Percentiles rank a stretch among this genome's conserved stretches.
Evolutionary conservation across 2,888 invertebrate species (phyloP).

Genomic region (Amphipoea lucens): DNA sequence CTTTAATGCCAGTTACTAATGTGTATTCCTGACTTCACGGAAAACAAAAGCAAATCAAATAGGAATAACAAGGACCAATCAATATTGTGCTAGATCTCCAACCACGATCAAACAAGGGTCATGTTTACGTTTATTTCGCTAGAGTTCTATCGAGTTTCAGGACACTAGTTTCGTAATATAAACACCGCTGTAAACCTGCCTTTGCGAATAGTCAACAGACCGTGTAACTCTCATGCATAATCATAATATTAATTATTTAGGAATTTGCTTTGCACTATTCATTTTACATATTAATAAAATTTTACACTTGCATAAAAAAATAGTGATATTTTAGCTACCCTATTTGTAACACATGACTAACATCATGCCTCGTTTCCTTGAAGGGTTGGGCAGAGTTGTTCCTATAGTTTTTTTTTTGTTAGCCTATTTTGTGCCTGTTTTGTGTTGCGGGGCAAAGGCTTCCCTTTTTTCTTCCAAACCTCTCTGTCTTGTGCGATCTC

Average conservation of each 20-base stretch:
- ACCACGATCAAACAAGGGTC: slow-evolving; percentile 7
- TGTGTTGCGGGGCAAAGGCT: too few species aligned
- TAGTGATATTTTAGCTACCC: neutral
- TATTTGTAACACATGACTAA: neutral
- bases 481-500: too few species aligned
- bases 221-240: slow-evolving; percentile 45
- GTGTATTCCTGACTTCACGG: neutral
- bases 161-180: slow-evolving; percentile 33
- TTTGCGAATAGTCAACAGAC: slow-evolving; percentile 33
- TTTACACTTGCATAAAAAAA: neutral
- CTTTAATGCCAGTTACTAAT: neutral
- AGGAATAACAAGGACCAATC: neutral
- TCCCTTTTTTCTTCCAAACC: too few species aligned
- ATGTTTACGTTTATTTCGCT: slow-evolving; percentile 13
- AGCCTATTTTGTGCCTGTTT: too few species aligned
- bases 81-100: neutral
- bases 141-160: slow-evolving; percentile 27
- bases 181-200: slow-evolving; percentile 26
- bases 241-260: slow-evolving; percentile 39
- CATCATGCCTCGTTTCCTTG: neutral
- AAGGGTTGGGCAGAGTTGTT: neutral
- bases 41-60: neutral
- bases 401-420: neutral
- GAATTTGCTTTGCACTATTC: slow-evolving; percentile 19
- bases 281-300: slow-evolving; percentile 19